phyloP scores from a whole-genome alignment of 2,888 invertebrate genomes.

The Lordiphosa andalusiaca region DNA sequence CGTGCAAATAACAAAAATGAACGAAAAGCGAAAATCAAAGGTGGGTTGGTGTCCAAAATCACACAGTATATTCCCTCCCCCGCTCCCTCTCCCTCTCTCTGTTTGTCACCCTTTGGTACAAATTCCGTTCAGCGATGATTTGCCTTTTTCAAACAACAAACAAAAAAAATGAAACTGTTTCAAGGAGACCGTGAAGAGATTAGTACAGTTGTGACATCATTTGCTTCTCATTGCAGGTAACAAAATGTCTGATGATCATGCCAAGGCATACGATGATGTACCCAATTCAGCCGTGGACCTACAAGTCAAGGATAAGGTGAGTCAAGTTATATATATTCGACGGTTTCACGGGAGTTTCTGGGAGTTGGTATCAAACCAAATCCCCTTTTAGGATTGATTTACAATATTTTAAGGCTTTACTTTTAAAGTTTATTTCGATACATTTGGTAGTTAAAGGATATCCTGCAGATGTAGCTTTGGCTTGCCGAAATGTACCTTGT shows the following conservation, averaged over 20 bases:
- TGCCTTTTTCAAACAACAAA: constrained; percentile 4
- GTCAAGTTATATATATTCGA: constrained; percentile 18
- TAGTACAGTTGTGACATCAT: background rate
- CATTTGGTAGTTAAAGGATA: too few species aligned
- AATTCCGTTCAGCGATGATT: too few species aligned
- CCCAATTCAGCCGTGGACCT: constrained; percentile 96
- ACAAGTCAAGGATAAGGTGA: constrained; percentile 96
- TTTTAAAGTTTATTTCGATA: too few species aligned
- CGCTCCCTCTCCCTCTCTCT: too few species aligned
- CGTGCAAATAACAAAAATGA: constrained; percentile 47
- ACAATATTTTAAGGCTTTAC: too few species aligned
- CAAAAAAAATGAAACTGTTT: background rate
- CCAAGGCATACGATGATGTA: constrained; percentile 92
- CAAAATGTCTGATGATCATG: constrained; percentile 87
- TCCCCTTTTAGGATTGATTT: too few species aligned
- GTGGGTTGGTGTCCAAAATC: constrained; percentile 65
- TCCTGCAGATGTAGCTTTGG: too few species aligned
- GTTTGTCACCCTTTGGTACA: too few species aligned
- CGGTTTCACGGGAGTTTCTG: background rate
- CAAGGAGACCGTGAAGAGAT: background rate
- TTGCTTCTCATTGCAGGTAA: constrained; percentile 77
- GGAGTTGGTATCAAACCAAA: too few species aligned
- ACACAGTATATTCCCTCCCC: background rate
- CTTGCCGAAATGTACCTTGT: too few species aligned
- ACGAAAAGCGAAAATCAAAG: constrained; percentile 77